Evolutionary conservation across 23 tunicate genomes (phyloP).

Genomic region (Clavelina lepadiformis): DNA sequence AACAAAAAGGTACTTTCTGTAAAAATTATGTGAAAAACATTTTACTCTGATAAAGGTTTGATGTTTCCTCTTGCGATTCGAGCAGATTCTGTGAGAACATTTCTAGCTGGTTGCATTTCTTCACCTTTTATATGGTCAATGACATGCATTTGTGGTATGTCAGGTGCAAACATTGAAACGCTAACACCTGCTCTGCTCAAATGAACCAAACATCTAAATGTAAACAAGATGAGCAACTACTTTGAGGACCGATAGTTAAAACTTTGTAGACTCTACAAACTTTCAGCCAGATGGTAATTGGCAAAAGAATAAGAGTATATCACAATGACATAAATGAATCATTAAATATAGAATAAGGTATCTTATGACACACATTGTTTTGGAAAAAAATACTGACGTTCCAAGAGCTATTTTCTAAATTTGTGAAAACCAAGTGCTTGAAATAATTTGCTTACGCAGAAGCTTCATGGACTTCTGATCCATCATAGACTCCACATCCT

Average conservation of each 20-base stretch:
- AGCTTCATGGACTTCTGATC: constrained; percentile 90
- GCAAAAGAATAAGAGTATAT: too few relatives aligned
- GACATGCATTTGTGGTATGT: constrained; percentile 72
- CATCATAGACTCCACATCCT: constrained; percentile 97
- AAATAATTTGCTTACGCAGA: constrained; percentile 81
- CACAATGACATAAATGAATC: too few relatives aligned
- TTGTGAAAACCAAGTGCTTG: too few relatives aligned
- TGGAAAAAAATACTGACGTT: too few relatives aligned
- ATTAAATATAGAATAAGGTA: too few relatives aligned
- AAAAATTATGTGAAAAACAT: background rate
- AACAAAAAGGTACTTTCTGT: background rate
- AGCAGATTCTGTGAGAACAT: constrained; percentile 85
- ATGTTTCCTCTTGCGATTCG: constrained; percentile 86
- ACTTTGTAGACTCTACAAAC: too few relatives aligned
- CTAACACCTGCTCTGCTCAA: constrained; percentile 71
- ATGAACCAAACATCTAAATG: constrained; percentile 63
- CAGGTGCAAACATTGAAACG: constrained; percentile 79
- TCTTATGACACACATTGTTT: too few relatives aligned
- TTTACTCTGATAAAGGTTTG: constrained; percentile 49
- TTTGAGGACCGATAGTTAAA: too few relatives aligned
- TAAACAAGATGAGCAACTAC: too few relatives aligned
- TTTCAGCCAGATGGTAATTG: too few relatives aligned
- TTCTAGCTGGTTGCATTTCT: constrained; percentile 52
- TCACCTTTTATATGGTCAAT: constrained; percentile 80
- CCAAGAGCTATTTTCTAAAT: too few relatives aligned